Conservation (phyloP, 2,888 invertebrate species). For the Brachyptera putata region DNA sequence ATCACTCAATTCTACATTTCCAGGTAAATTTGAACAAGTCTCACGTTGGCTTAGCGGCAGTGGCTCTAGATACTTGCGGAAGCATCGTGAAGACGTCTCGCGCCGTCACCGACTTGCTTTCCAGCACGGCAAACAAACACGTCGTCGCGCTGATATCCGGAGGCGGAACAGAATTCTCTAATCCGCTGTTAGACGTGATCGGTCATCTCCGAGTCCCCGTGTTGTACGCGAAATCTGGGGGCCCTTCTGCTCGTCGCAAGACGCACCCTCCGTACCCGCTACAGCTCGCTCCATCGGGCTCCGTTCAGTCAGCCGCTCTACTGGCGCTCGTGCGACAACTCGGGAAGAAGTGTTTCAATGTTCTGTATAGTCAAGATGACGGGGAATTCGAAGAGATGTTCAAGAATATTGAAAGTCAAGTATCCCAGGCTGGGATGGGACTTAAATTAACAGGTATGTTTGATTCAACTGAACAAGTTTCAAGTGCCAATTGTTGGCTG, state of each 20-base stretch:
- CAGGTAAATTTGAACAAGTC: slow-evolving; percentile 31
- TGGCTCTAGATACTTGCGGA: slow-evolving; percentile 40
- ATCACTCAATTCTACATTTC: too few species aligned
- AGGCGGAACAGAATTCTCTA: slow-evolving; percentile 28
- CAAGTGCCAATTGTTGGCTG: too few species aligned
- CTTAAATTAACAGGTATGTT: slow-evolving; percentile 5
- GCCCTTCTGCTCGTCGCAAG: slow-evolving; percentile 29
- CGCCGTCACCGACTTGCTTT: slow-evolving; percentile 32
- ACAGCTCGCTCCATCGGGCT: slow-evolving; percentile 31
- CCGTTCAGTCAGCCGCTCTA: slow-evolving; percentile 23
- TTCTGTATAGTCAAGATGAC: slow-evolving; percentile 31
- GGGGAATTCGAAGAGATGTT: slow-evolving; percentile 32
- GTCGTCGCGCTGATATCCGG: slow-evolving; percentile 32
- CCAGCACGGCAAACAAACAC: slow-evolving; percentile 4
- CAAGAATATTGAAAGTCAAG: slow-evolving; percentile 25
- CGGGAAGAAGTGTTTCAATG: slow-evolving; percentile 27
- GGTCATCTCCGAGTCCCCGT: slow-evolving; percentile 31
- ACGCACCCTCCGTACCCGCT: slow-evolving; percentile 32
- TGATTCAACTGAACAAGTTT: too few species aligned
- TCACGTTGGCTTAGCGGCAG: slow-evolving; percentile 37
- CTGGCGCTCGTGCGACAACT: slow-evolving; percentile 25
- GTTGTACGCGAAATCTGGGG: slow-evolving; percentile 31
- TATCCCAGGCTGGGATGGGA: neutral
- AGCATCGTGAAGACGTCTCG: slow-evolving; percentile 31
- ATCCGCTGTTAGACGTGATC: slow-evolving; percentile 29